These are phyloP conservation scores for Paedocypris sp. DNA, from an alignment of 2,113 vertebrate genomes.

Conservation along the genomic window DNA sequence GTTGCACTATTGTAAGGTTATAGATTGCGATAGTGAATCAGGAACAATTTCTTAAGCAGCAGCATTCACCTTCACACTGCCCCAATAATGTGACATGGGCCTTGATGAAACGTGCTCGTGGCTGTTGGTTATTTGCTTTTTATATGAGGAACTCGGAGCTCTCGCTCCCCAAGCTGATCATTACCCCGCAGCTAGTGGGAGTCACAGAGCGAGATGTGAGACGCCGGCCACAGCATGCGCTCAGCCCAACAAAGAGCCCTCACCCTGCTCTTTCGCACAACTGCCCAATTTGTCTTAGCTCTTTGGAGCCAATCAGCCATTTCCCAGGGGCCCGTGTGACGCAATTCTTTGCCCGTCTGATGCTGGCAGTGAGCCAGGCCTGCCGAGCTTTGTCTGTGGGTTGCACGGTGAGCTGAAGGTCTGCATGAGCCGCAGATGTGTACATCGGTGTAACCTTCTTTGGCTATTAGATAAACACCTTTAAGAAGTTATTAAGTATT, in stretches of 20 bases:
- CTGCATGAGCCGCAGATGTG: not conserved
- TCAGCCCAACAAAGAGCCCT: conserved; percentile 42
- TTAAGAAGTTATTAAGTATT: not conserved
- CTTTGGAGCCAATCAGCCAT: conserved; percentile 48
- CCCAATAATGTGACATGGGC: not conserved
- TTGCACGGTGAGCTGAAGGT: conserved; percentile 48
- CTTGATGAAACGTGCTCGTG: not conserved
- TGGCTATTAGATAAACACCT: no score
- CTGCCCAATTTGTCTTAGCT: conserved; percentile 62
- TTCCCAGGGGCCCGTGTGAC: conserved; percentile 51
- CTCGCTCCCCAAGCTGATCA: not conserved
- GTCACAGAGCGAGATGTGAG: conserved; percentile 22
- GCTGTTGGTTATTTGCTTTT: conserved; percentile 5
- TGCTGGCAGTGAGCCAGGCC: conserved; percentile 53
- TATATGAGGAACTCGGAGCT: not conserved
- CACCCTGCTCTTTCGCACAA: conserved; percentile 49
- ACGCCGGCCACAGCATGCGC: conserved; percentile 4
- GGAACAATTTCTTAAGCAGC: no score
- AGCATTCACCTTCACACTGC: no score
- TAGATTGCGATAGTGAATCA: no score
- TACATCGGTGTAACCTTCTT: not conserved
- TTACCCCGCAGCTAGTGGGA: conserved; percentile 22
- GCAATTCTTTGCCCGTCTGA: conserved; percentile 46
- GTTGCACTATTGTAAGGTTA: no score
- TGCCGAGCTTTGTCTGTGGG: conserved; percentile 48